Conservation (phyloP, 2,113 vertebrate genomes). For the Mastomys coucha region DNA sequence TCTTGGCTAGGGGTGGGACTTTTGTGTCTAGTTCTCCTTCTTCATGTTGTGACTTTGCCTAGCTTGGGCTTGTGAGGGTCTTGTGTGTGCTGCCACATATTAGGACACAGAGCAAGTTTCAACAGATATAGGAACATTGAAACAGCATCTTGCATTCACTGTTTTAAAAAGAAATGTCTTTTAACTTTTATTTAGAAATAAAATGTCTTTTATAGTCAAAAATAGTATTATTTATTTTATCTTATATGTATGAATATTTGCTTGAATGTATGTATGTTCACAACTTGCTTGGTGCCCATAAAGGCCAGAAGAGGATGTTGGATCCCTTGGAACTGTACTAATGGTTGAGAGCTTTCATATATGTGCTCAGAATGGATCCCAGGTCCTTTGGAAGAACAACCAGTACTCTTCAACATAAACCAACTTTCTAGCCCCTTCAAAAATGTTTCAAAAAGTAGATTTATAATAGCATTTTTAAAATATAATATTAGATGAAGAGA, state of each 20-base stretch:
- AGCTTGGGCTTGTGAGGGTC: background rate
- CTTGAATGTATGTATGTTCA: too few relatives aligned
- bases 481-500: slow-evolving; percentile 1
- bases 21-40: background rate
- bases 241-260: background rate
- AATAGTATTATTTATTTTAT: background rate
- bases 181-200: slow-evolving; percentile 19
- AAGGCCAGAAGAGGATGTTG: too few relatives aligned
- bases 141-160: background rate
- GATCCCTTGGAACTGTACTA: background rate
- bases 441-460: background rate
- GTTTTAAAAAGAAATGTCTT: background rate
- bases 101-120: background rate
- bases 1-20: background rate
- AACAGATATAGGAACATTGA: background rate
- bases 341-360: background rate
- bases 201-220: slow-evolving; percentile 4
- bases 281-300: background rate
- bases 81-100: background rate
- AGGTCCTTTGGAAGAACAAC: background rate
- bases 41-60: background rate
- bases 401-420: background rate
- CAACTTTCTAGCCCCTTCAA: background rate
- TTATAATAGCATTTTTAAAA: background rate
- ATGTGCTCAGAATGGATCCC: background rate